Evolutionary conservation across 2,797 vertebrate genomes (phyloP).

Genomic region (Falco naumanni): DNA sequence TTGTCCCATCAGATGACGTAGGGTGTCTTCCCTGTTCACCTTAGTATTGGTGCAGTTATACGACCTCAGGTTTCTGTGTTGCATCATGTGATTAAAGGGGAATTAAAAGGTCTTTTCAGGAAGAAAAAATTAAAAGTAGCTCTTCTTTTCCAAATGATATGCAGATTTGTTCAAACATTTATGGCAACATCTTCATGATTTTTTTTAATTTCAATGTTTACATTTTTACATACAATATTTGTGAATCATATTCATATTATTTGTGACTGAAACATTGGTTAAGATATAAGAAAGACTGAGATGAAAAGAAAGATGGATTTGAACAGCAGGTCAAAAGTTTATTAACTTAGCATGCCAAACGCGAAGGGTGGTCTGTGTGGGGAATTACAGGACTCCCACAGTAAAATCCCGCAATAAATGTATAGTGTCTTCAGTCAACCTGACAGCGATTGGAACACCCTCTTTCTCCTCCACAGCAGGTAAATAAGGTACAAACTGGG

Average conservation of each 20-base stretch:
- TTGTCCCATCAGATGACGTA: not conserved
- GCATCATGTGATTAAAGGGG: not conserved
- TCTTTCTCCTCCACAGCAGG: not conserved
- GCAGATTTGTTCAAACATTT: not conserved
- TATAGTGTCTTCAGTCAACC: not conserved
- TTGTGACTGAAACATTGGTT: not conserved
- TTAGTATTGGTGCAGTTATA: not conserved
- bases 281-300: not conserved
- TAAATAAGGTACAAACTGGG: not conserved
- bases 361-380: not conserved
- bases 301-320: not conserved
- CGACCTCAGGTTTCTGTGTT: not conserved
- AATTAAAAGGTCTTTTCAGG: not conserved
- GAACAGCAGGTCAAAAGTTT: not conserved
- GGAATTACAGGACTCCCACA: not conserved
- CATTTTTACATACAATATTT: not conserved
- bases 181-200: not conserved
- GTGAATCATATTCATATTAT: not conserved
- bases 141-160: not conserved
- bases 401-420: not conserved
- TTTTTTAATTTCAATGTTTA: constrained; percentile 11
- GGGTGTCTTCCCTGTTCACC: not conserved
- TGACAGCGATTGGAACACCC: not conserved
- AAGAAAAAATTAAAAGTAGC: not conserved
- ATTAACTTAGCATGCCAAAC: not conserved